Conservation (phyloP, 1,140 invertebrate genomes). For the Ceratitis capitata region DNA sequence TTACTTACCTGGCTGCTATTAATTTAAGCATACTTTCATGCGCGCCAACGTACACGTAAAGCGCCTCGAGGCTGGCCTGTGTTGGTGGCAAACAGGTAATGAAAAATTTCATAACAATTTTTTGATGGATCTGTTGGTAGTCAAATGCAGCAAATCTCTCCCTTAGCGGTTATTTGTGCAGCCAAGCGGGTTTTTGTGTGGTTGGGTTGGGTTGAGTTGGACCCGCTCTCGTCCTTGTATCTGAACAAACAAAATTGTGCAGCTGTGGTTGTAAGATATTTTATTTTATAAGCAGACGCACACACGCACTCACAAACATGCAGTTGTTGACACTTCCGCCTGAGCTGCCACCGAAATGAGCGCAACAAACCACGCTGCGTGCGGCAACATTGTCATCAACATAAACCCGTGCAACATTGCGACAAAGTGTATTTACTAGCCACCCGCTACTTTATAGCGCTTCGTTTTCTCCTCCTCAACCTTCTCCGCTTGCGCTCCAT, state of each 20-base stretch:
- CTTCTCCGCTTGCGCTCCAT: background rate
- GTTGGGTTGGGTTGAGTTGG: too few species aligned
- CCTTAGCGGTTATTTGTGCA: background rate
- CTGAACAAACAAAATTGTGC: background rate
- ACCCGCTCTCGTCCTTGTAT: too few species aligned
- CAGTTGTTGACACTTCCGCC: background rate
- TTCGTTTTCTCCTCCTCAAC: background rate
- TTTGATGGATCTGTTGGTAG: conserved; percentile 5
- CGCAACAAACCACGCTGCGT: background rate
- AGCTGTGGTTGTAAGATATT: background rate
- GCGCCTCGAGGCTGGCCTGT: background rate
- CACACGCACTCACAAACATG: background rate
- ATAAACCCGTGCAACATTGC: background rate
- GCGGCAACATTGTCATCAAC: background rate
- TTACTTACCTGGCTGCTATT: background rate
- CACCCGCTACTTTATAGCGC: background rate
- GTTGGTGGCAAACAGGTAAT: background rate
- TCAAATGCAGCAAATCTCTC: background rate
- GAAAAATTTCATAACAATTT: conserved; percentile 10
- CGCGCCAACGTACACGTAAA: background rate
- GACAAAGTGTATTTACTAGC: background rate
- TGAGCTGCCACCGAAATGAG: background rate
- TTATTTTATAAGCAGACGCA: background rate
- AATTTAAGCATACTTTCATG: background rate
- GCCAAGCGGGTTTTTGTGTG: background rate